phyloP scores from a whole-genome alignment of 1,140 invertebrate species.

The Sarcophaga bullata region DNA sequence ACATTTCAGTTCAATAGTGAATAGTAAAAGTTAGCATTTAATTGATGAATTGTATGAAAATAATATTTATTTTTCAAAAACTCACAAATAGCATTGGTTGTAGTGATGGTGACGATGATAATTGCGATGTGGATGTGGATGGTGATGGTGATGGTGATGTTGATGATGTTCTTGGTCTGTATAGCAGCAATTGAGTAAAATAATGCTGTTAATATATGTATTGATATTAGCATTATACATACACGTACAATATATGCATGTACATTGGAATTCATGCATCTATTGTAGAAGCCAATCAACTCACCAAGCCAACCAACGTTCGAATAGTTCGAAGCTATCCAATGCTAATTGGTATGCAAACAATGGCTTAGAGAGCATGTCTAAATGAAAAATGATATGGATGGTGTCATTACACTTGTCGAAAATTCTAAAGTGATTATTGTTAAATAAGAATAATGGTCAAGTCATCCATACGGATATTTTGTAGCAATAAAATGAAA shows the following conservation, averaged over 20 bases:
- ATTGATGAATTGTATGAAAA: constrained; percentile 38
- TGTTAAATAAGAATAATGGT: constrained; percentile 31
- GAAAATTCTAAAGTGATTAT: constrained; percentile 41
- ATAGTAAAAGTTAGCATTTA: constrained; percentile 39
- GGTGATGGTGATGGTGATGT: background rate
- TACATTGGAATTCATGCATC: too few relatives aligned
- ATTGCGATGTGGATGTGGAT: background rate
- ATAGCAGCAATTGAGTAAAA: background rate
- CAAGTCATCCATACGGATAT: constrained; percentile 7
- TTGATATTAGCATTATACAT: background rate
- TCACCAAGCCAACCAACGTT: background rate
- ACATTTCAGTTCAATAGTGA: constrained; percentile 1
- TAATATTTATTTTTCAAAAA: constrained; percentile 8
- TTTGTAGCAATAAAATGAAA: constrained; percentile 12
- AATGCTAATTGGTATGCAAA: constrained; percentile 41
- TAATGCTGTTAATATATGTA: background rate
- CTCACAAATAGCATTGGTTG: background rate
- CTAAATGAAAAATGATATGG: constrained; percentile 39
- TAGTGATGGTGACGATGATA: background rate
- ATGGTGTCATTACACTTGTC: constrained; percentile 39
- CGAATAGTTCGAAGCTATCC: background rate
- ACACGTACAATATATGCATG: background rate
- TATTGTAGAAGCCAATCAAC: too few relatives aligned
- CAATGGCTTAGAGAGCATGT: constrained; percentile 32
- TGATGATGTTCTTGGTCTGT: background rate